Base-by-base conservation (phyloP, 2,888 invertebrate species). In the Yponomeuta sedellus region DNA sequence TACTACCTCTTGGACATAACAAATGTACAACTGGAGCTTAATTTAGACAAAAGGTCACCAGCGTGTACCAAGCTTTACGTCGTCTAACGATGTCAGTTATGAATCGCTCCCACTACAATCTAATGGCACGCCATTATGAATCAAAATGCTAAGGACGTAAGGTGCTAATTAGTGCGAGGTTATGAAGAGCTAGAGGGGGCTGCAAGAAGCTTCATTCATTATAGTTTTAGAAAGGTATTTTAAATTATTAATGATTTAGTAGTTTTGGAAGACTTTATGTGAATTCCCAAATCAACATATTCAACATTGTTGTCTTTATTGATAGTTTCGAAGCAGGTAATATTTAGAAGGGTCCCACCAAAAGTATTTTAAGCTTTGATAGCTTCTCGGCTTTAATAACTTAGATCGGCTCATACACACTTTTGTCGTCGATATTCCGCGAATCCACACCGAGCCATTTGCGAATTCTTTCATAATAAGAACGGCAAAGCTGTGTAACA, bases 41-140 rank as follows among this genome's bases (percentile, higher is more conserved):
- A 75, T 73, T 75, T 76, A 74, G 74, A 79, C 80, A 75, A 75
- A 76, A 79, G 79, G 78, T 77, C 75, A 79, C 44, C 63, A 63
- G 19, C 11, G 44, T 63, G 44, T 44, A 44, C 44, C 40, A n/a
- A 22, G 63, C 19, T 40, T 40, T 63, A 63, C 40, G 20, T 11
- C 22, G 44, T 63, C 40, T 63, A 63, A 44, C 22, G 63, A 40
- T 63, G 63, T 11, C 63, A 44, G 63, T 63, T 63, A 63, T 44
- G 40, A 40, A 63, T 63, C 40, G 63, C 52, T 40, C 63, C 22
- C 61, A 22, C 59, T 22, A 12, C 11, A 59, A 20, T 12, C 12
- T 10, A 22, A 59, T 22, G 10, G 5, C 25, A 22, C 20, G 10
- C 59, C 6, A 59, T 58, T 19, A 20, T 59, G 11, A 4, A 25